Conservation (phyloP, 2,113 vertebrate genomes). For the Emydocephalus ijimae region DNA sequence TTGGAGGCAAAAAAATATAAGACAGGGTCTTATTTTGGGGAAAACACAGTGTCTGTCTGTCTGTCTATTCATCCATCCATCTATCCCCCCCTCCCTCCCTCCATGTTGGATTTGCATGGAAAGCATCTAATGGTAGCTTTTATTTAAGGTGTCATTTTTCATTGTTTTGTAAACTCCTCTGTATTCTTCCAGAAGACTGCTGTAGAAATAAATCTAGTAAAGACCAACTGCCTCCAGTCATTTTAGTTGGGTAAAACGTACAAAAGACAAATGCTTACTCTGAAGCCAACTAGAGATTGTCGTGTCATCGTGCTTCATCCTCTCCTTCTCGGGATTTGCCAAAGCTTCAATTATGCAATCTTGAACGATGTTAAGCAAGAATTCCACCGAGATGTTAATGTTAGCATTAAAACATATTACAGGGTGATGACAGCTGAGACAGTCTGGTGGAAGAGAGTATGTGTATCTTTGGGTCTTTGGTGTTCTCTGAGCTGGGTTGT, state of each 20-base stretch:
- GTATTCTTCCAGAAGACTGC: neutral
- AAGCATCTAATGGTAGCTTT: neutral
- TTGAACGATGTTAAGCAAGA: conserved; percentile 75
- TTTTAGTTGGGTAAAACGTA: neutral
- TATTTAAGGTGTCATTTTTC: neutral
- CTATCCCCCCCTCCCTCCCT: too few species aligned
- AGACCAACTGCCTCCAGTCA: neutral
- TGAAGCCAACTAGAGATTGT: conserved; percentile 98
- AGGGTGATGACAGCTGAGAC: neutral
- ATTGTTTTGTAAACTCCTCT: neutral
- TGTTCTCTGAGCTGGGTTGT: neutral
- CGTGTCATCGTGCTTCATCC: conserved; percentile 98
- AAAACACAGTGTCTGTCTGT: too few species aligned
- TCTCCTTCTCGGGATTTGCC: conserved; percentile 97
- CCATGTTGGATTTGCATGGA: neutral
- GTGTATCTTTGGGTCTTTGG: neutral
- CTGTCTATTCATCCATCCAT: too few species aligned
- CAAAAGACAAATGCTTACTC: conserved; percentile 75
- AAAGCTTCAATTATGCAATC: conserved; percentile 99
- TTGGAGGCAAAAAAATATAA: too few species aligned
- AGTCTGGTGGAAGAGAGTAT: neutral
- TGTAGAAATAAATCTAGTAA: neutral
- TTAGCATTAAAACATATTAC: neutral
- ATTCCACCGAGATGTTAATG: neutral
- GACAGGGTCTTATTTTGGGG: too few species aligned